A percentile compares a stretch with the other conserved stretches of the same genome.
Conservation (phyloP, 2,113 vertebrate genomes). For the Amazona guildingii region DNA sequence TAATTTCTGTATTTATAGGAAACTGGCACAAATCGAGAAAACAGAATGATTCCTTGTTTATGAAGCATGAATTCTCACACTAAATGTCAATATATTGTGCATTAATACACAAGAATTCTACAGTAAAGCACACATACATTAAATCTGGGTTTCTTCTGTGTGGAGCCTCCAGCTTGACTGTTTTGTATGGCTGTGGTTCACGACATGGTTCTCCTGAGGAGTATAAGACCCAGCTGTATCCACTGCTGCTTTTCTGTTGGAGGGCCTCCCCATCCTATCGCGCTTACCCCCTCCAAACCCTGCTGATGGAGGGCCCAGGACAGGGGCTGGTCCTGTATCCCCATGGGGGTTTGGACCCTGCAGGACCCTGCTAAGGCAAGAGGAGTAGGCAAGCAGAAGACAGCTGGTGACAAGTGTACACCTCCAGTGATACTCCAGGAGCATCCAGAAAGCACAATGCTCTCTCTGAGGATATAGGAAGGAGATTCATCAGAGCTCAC, state of each 20-base stretch:
- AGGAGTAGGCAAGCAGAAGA: background rate
- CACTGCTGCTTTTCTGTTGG: background rate
- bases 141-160: background rate
- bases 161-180: background rate
- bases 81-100: constrained; percentile 70
- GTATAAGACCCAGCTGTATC: background rate
- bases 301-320: background rate
- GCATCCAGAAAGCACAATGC: background rate
- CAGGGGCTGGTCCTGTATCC: background rate
- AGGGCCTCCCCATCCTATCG: rapidly evolving
- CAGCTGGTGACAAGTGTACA: background rate
- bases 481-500: background rate
- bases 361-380: background rate
- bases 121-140: background rate
- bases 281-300: background rate
- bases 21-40: constrained; percentile 75
- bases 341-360: background rate
- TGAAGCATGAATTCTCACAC: constrained; percentile 76
- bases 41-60: constrained; percentile 78
- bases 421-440: background rate
- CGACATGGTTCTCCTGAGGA: background rate
- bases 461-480: background rate
- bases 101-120: constrained; percentile 34
- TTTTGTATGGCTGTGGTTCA: background rate
- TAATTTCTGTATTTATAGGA: constrained; percentile 80